Evolutionary conservation across 1,140 invertebrate genomes (phyloP).

Genomic region (Hylaeus volcanicus): DNA sequence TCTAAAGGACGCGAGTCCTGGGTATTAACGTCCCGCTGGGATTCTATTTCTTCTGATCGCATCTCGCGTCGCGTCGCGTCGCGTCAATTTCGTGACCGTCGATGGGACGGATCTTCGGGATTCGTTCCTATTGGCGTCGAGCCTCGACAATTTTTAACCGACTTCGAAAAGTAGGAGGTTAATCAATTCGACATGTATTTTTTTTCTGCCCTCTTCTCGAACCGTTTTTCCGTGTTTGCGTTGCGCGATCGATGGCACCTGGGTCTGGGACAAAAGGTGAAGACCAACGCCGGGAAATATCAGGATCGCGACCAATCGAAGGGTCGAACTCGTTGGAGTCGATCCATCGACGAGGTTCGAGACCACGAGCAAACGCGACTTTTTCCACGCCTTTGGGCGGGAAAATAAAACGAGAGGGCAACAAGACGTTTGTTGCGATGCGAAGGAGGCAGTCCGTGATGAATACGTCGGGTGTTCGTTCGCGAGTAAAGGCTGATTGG

Average conservation of each 20-base stretch:
- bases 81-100: conserved; percentile 19
- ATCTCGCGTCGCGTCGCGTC: background rate
- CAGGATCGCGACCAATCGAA: too few relatives aligned
- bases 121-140: conserved; percentile 37
- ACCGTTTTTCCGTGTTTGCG: too few relatives aligned
- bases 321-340: too few relatives aligned
- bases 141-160: background rate
- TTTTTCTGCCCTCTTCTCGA: too few relatives aligned
- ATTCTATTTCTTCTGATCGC: conserved; percentile 47
- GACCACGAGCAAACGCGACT: too few relatives aligned
- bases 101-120: conserved; percentile 37
- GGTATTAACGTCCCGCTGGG: conserved; percentile 65
- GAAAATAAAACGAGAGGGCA: background rate
- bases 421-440: background rate
- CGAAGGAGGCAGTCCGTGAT: conserved; percentile 58
- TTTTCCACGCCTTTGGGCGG: conserved; percentile 14
- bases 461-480: conserved; percentile 54
- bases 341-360: too few relatives aligned
- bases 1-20: conserved; percentile 23
- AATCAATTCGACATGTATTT: too few relatives aligned
- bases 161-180: background rate
- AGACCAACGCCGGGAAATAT: too few relatives aligned
- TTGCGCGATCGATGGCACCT: too few relatives aligned
- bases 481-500: conserved; percentile 59
- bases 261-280: too few relatives aligned